Base-by-base conservation (phyloP, 2,113 vertebrate genomes). In the Hemibagrus wyckioides region DNA sequence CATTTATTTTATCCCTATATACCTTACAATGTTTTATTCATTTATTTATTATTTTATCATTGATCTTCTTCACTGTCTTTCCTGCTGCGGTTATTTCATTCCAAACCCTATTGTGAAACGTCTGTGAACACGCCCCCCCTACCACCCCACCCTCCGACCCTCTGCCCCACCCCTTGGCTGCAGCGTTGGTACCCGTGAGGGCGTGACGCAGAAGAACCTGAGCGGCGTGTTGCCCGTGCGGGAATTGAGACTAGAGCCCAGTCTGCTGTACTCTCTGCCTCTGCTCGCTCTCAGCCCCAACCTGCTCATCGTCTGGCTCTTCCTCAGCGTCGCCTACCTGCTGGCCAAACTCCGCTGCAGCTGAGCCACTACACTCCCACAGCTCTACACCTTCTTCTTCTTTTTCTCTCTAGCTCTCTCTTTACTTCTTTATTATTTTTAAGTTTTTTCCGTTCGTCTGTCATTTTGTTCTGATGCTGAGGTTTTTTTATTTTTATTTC, bases 151-250 rank as follows among this genome's bases (percentile, higher is more conserved):
- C 23, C 19, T 61, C 41, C 30, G 23, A 14, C 48, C 63, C 93
- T 48, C 44, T 48, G 44, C 44, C 92, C 89, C 28, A 83, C 93
- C 93, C 91, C 94, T 95, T 94, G 95, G 94, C 96, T 94, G 95
- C 97, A 99, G 98, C 96, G 95, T 98, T 97, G 98, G 98, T 94
- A 99, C 98, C 90, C 96, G 98, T 96, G 98, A 99, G 96, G 95
- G 97, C 94, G 97, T 99, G 95, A 97, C 96, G 94, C 98, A 99
- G 98, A 99, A 99, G 98, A 99, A 99, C 96, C 95, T 99, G 96
- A 97, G 97, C 91, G 98, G 98, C 92, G 92, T 99, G 97, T 96
- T 98, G 96, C 98, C 98, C 86, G 95, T 98, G 95, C 97, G 98
- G 90, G 98, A 99, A 95, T 94, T 98, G 94, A 96, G 96, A 91